Evolutionary conservation across 2,888 invertebrate genomes (phyloP).

Genomic region (Lochmaea capreae): DNA sequence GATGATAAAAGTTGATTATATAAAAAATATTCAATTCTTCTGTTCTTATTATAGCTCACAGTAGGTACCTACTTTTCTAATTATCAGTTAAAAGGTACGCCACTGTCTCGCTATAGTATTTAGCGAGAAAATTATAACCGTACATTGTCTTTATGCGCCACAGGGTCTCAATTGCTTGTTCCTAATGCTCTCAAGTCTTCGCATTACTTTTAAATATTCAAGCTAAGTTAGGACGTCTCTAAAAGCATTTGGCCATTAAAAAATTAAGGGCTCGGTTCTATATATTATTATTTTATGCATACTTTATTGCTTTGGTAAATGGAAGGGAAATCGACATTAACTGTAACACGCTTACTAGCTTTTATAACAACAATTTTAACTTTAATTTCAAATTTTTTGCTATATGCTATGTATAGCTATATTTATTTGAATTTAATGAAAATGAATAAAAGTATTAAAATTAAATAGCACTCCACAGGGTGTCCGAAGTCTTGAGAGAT

Average conservation of each 20-base stretch:
- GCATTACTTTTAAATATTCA: conserved; percentile 66
- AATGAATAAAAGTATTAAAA: too few relatives aligned
- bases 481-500: too few relatives aligned
- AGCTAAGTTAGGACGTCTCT: conserved; percentile 67
- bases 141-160: conserved; percentile 60
- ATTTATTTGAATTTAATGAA: too few relatives aligned
- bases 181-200: conserved; percentile 60
- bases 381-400: not conserved
- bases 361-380: not conserved
- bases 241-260: conserved; percentile 77
- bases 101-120: conserved; percentile 40
- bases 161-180: conserved; percentile 56
- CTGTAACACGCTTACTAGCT: conserved; percentile 13
- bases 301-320: conserved; percentile 63
- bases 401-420: too few relatives aligned
- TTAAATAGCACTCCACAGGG: too few relatives aligned
- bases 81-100: not conserved
- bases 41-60: too few relatives aligned
- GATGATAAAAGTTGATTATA: too few relatives aligned
- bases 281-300: conserved; percentile 67
- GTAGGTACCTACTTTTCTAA: not conserved
- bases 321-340: conserved; percentile 61
- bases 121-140: conserved; percentile 57
- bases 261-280: conserved; percentile 67
- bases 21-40: too few relatives aligned